Conservation (phyloP, 2,888 invertebrate species). For the Portevinia maculata region DNA sequence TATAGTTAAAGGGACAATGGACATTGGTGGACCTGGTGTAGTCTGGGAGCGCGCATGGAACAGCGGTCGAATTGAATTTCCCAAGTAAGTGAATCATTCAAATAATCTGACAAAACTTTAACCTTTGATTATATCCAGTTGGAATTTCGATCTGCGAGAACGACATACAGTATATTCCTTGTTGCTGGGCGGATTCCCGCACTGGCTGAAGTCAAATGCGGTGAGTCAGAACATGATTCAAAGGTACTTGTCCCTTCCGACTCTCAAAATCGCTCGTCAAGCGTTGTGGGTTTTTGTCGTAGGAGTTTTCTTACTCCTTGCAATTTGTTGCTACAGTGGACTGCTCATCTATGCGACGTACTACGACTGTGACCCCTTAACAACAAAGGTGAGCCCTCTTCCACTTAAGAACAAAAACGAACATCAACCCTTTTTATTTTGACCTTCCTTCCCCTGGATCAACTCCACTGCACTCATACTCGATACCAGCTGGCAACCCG, state of each 20-base stretch:
- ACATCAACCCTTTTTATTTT: constrained; percentile 64
- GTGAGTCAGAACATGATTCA: constrained; percentile 92
- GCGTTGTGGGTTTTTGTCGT: constrained; percentile 87
- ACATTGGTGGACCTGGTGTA: constrained; percentile 86
- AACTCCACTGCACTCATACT: constrained; percentile 12
- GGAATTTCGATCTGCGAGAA: constrained; percentile 87
- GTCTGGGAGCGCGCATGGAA: constrained; percentile 85
- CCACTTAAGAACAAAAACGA: constrained; percentile 3
- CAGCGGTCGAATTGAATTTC: constrained; percentile 86
- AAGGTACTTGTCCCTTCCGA: constrained; percentile 88
- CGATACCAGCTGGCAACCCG: constrained; percentile 85
- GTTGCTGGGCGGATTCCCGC: constrained; percentile 88
- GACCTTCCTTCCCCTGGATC: constrained; percentile 50
- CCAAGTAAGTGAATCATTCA: constrained; percentile 83
- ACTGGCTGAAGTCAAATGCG: constrained; percentile 89
- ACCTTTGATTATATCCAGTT: constrained; percentile 82
- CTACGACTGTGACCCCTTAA: constrained; percentile 92
- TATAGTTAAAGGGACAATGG: constrained; percentile 86
- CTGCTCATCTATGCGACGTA: constrained; percentile 94
- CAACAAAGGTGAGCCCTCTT: constrained; percentile 84
- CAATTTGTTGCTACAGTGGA: constrained; percentile 92
- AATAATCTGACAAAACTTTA: not conserved
- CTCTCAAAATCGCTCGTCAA: constrained; percentile 84
- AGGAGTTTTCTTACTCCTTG: constrained; percentile 89
- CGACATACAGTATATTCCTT: constrained; percentile 90